A percentile compares a stretch with the other conserved stretches of the same genome.
Evolutionary conservation across 2,888 invertebrate genomes (phyloP).

Genomic region (Diadromus collaris): DNA sequence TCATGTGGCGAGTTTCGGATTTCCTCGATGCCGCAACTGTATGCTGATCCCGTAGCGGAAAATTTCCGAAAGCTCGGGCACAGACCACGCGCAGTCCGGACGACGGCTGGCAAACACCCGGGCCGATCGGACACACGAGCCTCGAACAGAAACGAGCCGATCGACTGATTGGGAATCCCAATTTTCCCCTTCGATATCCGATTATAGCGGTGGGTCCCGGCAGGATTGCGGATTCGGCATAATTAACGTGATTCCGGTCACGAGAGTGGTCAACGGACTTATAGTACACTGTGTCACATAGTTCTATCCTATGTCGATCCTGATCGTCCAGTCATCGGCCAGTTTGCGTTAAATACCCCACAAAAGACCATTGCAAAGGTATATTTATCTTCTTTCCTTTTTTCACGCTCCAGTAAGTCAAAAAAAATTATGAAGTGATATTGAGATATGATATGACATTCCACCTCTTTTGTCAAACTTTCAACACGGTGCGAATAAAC

Average conservation of each 20-base stretch:
- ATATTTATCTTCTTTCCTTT: too few relatives aligned
- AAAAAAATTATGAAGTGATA: too few relatives aligned
- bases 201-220: conserved; percentile 44
- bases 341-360: neutral
- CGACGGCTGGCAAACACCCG: conserved; percentile 16
- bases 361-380: neutral
- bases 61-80: conserved; percentile 1
- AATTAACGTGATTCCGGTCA: conserved; percentile 57
- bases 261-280: conserved; percentile 35
- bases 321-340: neutral
- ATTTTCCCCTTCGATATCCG: conserved; percentile 53
- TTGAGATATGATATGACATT: too few relatives aligned
- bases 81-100: neutral
- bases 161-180: conserved; percentile 53
- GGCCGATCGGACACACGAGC: conserved; percentile 1
- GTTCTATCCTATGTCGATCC: neutral
- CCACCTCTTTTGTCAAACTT: too few relatives aligned
- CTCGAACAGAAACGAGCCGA: conserved; percentile 30
- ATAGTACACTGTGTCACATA: neutral
- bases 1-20: neutral
- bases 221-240: conserved; percentile 53
- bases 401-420: too few relatives aligned
- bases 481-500: too few relatives aligned
- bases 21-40: neutral
- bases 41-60: conserved; percentile 10